A percentile compares a stretch with the other conserved stretches of the same genome.
These are phyloP conservation scores for Coreius guichenoti DNA, from an alignment of 2,797 vertebrate genomes.

Conservation along the genomic window DNA sequence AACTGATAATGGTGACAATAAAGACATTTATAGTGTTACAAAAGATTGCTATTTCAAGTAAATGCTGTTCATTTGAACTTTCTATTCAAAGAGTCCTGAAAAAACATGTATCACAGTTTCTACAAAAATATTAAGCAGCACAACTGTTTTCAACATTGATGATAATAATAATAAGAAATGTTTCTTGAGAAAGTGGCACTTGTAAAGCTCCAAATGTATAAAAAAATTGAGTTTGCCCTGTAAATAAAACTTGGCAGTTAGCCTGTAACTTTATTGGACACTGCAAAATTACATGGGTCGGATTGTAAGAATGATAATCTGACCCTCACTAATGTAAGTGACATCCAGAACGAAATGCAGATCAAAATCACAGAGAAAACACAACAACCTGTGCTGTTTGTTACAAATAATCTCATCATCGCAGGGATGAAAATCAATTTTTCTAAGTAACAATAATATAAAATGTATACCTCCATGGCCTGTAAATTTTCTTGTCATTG, in stretches of 20 bases:
- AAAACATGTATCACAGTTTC: neutral
- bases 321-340: neutral
- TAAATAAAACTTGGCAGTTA: neutral
- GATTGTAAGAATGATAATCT: neutral
- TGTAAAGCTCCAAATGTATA: neutral
- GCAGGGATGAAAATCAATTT: neutral
- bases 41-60: neutral
- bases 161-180: neutral
- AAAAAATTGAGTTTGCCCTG: neutral
- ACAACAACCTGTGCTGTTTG: neutral
- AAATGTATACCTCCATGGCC: neutral
- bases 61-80: neutral
- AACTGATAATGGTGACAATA: neutral
- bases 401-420: neutral
- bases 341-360: neutral
- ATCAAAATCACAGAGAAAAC: neutral
- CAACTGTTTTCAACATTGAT: neutral
- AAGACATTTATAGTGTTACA: neutral
- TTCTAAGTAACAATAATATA: neutral
- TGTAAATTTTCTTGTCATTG: neutral
- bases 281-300: neutral
- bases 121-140: neutral
- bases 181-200: neutral
- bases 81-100: neutral
- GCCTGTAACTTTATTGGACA: neutral